These are phyloP conservation scores for Halictus quadricinctus DNA, from an alignment of 2,888 invertebrate species.

Conservation along the genomic window DNA sequence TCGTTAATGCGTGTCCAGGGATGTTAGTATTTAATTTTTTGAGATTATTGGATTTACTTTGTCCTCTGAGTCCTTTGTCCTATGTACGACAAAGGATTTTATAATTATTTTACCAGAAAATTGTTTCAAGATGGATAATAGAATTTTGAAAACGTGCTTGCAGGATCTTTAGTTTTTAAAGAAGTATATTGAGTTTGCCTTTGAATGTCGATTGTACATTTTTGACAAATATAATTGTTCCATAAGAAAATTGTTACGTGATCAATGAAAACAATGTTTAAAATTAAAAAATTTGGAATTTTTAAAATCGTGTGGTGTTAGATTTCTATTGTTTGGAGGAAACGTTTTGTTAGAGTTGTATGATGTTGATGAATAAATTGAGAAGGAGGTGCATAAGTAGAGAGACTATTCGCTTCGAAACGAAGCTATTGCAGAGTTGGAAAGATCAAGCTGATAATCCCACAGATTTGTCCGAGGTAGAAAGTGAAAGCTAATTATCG, in stretches of 20 bases:
- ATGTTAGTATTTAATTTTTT: too few relatives aligned
- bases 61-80: too few relatives aligned
- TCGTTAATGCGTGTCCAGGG: too few relatives aligned
- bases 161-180: background rate
- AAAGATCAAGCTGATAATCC: conserved; percentile 2
- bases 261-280: too few relatives aligned
- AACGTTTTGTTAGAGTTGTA: background rate
- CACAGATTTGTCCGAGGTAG: background rate
- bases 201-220: too few relatives aligned
- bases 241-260: background rate
- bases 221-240: background rate
- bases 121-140: background rate
- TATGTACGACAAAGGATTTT: background rate
- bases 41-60: too few relatives aligned
- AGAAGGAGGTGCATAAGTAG: background rate
- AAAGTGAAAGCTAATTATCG: conserved; percentile 66
- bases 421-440: conserved; percentile 5
- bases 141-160: background rate
- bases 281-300: too few relatives aligned
- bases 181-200: too few relatives aligned
- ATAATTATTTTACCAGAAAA: background rate
- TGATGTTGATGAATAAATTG: background rate
- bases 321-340: too few relatives aligned
- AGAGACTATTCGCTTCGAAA: background rate
- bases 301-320: too few relatives aligned